Base-by-base conservation (phyloP, 2,113 vertebrate genomes). In the Paracanthobrama guichenoti region DNA sequence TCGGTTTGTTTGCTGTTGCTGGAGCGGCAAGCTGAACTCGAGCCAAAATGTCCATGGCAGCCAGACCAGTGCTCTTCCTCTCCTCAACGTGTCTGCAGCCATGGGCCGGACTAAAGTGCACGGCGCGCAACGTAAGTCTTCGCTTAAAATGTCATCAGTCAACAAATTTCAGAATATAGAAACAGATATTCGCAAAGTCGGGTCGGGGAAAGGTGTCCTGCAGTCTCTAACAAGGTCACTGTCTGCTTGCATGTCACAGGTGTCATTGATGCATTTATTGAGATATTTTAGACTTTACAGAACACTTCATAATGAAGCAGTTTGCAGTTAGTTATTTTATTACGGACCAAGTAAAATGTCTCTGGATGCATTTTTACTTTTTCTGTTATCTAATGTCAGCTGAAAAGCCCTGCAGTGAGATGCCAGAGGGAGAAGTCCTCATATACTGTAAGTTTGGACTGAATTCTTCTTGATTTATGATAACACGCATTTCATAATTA, bases 391-490 rank as follows among this genome's bases (percentile, higher is more conserved):
- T 69, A n/a, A 78, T 76, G 22, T 13, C 84, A 92, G 92, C 83
- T 87, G 72, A 35, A 60, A 26, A 67, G 64, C 64, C 79, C 87
- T 10, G 82, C 86, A 11, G 6, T 82, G 10, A 88, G 75, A 50
- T 48, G 44, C 31, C 86, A 64, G 60, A 91, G 89, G 78, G 81
- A 89, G 53, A 89, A 84, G 69, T 90, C 88, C 64, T 87, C 87
- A 2, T 90, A 89, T 80, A 87, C 90, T 16, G 92, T 93, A 78
- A 93, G 92, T 86, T 8, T 73, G 20, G 10, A 24, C 14, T 20
- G 6, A 35, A 14, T 12, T 53, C 76, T 16, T 59, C 76, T 16
- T 59, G 3, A 60, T 26, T 60, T 24, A 78, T 42, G 6, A 6
- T 20, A 26, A 53, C 24, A 20, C 57, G 3, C 3, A 26, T 53